These are phyloP conservation scores for Idaea straminata DNA, from an alignment of 2,888 invertebrate species.

Conservation along the genomic window DNA sequence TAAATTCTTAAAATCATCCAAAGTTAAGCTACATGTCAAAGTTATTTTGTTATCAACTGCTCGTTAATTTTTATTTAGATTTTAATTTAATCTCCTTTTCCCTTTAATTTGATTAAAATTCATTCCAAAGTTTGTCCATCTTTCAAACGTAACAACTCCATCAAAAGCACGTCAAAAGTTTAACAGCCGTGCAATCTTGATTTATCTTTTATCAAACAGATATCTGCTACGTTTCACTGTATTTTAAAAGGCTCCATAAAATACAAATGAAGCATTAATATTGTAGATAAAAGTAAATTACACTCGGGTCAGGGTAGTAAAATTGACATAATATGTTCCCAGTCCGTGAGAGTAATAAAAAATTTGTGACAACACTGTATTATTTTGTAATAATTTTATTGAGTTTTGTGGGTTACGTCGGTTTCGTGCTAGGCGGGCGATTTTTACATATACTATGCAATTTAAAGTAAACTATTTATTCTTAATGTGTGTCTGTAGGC, in stretches of 20 bases:
- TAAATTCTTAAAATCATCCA: no score
- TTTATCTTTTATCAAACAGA: slow-evolving; percentile 10
- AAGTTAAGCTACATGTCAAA: no score
- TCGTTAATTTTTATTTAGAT: background rate
- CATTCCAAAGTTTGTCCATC: background rate
- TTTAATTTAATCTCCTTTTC: background rate
- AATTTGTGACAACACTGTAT: slow-evolving; percentile 9
- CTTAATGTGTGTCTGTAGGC: background rate
- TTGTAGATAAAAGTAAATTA: slow-evolving; percentile 49
- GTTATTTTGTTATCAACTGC: no score
- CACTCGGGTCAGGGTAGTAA: slow-evolving; percentile 48
- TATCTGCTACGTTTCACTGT: slow-evolving; percentile 22
- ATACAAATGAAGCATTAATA: slow-evolving; percentile 49
- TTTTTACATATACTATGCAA: background rate
- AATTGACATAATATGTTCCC: slow-evolving; percentile 51
- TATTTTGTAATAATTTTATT: slow-evolving; percentile 20
- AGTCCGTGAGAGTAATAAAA: background rate
- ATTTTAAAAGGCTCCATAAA: slow-evolving; percentile 45
- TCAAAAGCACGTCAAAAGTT: background rate
- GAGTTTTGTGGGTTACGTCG: background rate
- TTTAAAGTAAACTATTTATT: background rate
- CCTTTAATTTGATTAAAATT: background rate
- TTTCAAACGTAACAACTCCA: background rate
- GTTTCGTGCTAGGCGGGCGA: background rate
- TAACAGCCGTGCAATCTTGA: slow-evolving; percentile 1